Conservation (phyloP, 2,113 vertebrate species). For the Ceyx margarethae region DNA sequence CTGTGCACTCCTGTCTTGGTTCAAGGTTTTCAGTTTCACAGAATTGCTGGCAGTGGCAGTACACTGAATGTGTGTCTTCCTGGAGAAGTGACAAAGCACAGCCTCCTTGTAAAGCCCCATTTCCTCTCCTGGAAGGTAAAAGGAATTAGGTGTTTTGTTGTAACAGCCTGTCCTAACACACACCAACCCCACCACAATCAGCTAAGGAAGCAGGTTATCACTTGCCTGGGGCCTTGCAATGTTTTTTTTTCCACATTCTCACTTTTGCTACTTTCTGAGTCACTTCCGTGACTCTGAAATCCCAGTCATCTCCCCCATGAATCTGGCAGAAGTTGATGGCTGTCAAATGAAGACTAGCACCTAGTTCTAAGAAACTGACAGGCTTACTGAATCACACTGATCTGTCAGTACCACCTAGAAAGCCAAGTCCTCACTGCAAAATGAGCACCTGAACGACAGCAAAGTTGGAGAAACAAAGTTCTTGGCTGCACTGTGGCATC, state of each 20-base stretch:
- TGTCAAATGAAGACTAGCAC: neutral
- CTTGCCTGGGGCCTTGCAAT: neutral
- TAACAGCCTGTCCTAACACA: neutral
- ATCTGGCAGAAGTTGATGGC: neutral
- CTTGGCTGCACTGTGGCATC: neutral
- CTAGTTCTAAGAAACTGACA: neutral
- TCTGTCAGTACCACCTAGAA: neutral
- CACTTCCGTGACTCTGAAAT: neutral
- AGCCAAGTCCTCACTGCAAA: neutral
- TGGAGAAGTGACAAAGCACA: neutral
- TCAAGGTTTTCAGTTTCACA: neutral
- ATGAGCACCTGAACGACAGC: neutral
- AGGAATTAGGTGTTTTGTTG: neutral
- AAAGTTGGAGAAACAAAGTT: neutral
- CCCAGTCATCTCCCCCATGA: neutral
- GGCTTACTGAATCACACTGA: neutral
- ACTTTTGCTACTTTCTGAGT: conserved; percentile 5
- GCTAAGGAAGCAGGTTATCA: neutral
- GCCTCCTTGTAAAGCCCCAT: neutral
- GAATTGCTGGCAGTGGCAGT: neutral
- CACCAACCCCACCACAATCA: neutral
- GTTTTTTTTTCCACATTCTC: neutral
- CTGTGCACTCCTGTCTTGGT: neutral
- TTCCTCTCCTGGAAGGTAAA: neutral
- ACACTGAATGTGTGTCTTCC: neutral